These are phyloP conservation scores for Daktulosphaira vitifoliae DNA, from an alignment of 1,140 invertebrate species.

Conservation along the genomic window DNA sequence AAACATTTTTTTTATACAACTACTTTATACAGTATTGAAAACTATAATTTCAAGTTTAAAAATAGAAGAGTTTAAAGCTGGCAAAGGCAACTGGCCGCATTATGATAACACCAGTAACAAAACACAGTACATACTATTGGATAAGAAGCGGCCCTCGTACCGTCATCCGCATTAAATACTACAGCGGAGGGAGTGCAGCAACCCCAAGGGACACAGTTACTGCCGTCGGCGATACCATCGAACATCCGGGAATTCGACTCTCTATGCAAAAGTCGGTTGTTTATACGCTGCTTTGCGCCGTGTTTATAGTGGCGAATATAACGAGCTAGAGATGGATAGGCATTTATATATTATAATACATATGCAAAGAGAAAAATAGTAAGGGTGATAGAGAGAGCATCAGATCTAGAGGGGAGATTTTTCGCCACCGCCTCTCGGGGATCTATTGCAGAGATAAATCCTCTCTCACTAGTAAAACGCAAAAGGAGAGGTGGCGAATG, in stretches of 20 bases:
- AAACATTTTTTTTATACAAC: no score
- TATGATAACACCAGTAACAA: conserved; percentile 13
- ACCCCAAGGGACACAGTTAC: background rate
- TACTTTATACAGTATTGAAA: no score
- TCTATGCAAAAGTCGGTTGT: conserved; percentile 28
- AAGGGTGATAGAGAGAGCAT: background rate
- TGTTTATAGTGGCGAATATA: background rate
- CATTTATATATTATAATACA: background rate
- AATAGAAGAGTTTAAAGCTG: no score
- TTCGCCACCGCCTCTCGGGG: conserved; percentile 1
- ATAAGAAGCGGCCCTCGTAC: background rate
- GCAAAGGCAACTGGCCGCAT: conserved; percentile 22
- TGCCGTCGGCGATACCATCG: conserved; percentile 20
- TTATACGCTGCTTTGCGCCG: background rate
- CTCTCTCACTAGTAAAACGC: background rate
- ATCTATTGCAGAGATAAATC: conserved; percentile 18
- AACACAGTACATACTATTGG: background rate
- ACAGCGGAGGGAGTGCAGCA: background rate
- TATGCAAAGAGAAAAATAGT: no score
- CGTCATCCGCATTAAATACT: no score
- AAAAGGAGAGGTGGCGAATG: background rate
- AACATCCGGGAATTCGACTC: conserved; percentile 30
- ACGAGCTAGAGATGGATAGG: background rate
- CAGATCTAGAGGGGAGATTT: conserved; percentile 25
- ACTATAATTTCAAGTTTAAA: no score